Base-by-base conservation (phyloP, 2,888 invertebrate species). In the Dicyrtomina minuta region DNA sequence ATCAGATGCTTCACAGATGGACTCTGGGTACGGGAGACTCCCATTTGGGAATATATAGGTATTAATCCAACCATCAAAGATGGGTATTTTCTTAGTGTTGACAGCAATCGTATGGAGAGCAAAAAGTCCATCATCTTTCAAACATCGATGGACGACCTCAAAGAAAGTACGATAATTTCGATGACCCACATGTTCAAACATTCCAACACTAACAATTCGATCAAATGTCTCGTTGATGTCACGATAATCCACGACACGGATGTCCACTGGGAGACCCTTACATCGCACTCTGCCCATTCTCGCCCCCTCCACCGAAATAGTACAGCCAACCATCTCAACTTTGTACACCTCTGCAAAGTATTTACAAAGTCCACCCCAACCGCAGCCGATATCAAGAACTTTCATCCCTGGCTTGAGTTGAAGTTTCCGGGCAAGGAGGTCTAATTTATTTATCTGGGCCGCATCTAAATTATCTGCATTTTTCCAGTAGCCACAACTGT, bases 331-430 rank as follows among this genome's bases (percentile, higher is more conserved):
- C n/a, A 68, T 53, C 6, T 15, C 4, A 15, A 68, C 68, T 13
- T 41, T 41, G 44, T 68, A 26, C n/a, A 49, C 51, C 17, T 68
- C 24, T 12, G 68, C 27, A 0, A 73, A 27, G 41, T 68, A 59
- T 39, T 73, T 46, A 6, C 61, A 65, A 17, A 73, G 65, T n/a
- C 62, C 66, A 8, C 73, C 70, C 68, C 70, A 71, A 22, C 73
- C 73, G 55, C 73, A 70, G 2, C 73, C 73, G 17, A 71, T 66
- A 10, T 73, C 73, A 12, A 73, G 68, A 10, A 73, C 70, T 20
- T 43, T 61, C 72, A 72, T 72, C 1, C 73, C 73, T 2, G 70
- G 68, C 17, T 66, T 58, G 5, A 73, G 64, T 56, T 66, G 55
- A 12, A 73, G 33, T 39, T 73, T 70, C 13, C 24, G 24, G 46